Evolutionary conservation across 2,888 invertebrate genomes (phyloP), one percentile per base, ranked within the genome.

Genomic region (Tanypteryx hageni): DNA sequence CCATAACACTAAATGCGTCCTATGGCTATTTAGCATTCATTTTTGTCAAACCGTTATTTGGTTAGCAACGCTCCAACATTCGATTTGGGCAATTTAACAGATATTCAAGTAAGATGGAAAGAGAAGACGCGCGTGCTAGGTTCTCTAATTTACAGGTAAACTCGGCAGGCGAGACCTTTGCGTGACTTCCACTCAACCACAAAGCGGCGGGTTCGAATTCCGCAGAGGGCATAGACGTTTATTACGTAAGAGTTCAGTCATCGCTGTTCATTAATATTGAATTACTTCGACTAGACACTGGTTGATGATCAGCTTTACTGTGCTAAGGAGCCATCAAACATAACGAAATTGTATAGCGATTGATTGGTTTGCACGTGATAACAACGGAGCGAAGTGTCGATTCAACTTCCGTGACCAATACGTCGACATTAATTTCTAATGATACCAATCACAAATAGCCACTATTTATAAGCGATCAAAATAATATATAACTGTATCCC

Each of bases 171-270:
- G 27, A 76, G 76, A 76, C 76, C 76, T 27, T 76, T 76, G 76
- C 76, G 76, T 76, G 76, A 76, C 76, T 11, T 27, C 76, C 11
- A 13, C n/a, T n/a, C 68, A n/a, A 76, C 76, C 76, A 76, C 76
- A 76, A 76, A 76, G 76, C 76, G 76, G 76, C 76, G 22, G 13
- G 76, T 76, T 76, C 76, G 76, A 76, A 76, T 76, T 76, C 76
- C 76, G 76, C 27, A 76, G 76, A 76, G 76, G 76, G 22, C 76
- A 76, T 27, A 27, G 76, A 14, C 27, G 76, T 76, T 76, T 76
- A 76, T 22, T 22, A 22, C 27, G 11, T 76, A 76, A 27, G 76
- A 76, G 76, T 22, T 76, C 22, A 27, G 76, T 27, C 76, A 76
- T 76, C 22, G 10, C n/a, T 11, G 76, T 27, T 76, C 22, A 11